Evolutionary conservation across 2,888 invertebrate genomes (phyloP), one percentile per base, ranked within the genome.

Genomic region (Plagodis pulveraria): DNA sequence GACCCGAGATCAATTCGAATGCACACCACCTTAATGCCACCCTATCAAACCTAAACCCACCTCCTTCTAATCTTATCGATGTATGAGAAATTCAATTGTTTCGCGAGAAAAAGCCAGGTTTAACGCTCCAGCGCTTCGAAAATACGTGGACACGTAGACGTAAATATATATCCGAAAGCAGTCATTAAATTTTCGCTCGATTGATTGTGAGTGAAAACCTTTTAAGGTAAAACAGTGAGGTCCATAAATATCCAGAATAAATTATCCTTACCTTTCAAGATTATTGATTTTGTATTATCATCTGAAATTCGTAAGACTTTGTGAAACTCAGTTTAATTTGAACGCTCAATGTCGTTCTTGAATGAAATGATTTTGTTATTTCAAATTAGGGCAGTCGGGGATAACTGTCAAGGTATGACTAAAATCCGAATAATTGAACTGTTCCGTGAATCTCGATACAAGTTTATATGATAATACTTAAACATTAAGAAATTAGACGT

Each of bases 41-140:
- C 70, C 71, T 70, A 65, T 70, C 71, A 71, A 67, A 77, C 74
- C 83, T 80, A 76, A n/a, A 40, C 40, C 40, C 5, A 5, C 77
- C 77, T 73, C 74, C 81, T 81, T 74, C 72, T 84, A 84, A 86
- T 86, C 74, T 78, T 78, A 81, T 74, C 83, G 80, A 86, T 79
- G 86, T 87, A 87, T 86, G 89, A 81, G 79, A 78, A 87, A 89
- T 90, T 90, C 87, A 89, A 90, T 91, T 91, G 87, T 90, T 87
- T 88, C 85, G 84, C 83, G 76, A 81, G 84, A 87, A 87, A 89
- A 85, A 80, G 81, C 81, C 77, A 75, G 76, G 74, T 84, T 88
- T 83, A 77, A 83, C 80, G 83, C 84, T 76, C 75, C 78, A 75
- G 69, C 80, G 80, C 84, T 78, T 83, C 73, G 66, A 62, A 73